These are phyloP conservation scores for Pomacea maculata DNA, from an alignment of 1,140 invertebrate genomes.

Conservation along the genomic window DNA sequence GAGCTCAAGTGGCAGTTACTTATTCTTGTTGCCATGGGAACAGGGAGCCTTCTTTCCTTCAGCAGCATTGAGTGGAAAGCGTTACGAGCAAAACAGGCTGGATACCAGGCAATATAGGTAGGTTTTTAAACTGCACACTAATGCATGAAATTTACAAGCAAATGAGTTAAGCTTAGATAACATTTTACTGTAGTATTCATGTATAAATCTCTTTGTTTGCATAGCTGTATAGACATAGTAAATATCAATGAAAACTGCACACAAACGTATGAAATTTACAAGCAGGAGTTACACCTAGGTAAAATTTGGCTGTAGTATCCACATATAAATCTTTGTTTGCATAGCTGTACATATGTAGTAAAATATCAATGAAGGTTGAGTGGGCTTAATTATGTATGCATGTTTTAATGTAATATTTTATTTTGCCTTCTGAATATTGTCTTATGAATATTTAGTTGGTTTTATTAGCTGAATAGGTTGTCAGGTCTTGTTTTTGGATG, in stretches of 20 bases:
- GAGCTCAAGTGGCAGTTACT: slow-evolving; percentile 82
- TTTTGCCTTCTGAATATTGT: no score
- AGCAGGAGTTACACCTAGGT: background rate
- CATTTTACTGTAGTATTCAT: background rate
- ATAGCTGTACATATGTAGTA: no score
- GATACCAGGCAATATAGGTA: slow-evolving; percentile 46
- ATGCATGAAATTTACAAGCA: background rate
- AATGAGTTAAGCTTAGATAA: background rate
- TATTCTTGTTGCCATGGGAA: slow-evolving; percentile 78
- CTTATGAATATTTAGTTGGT: no score
- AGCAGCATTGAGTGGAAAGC: slow-evolving; percentile 78
- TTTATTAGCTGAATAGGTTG: no score
- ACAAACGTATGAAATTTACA: no score
- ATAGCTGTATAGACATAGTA: no score
- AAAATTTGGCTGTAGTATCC: background rate
- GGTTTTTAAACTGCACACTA: no score
- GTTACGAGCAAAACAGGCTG: slow-evolving; percentile 31
- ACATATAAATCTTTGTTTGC: background rate
- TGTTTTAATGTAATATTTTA: no score
- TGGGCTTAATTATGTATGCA: no score
- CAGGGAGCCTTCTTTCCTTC: slow-evolving; percentile 83
- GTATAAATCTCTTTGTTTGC: background rate
- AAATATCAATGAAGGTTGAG: no score
- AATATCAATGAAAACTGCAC: no score
- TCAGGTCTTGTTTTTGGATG: no score